Conservation (phyloP, 2,888 invertebrate genomes). For the Itoplectis maculator region DNA sequence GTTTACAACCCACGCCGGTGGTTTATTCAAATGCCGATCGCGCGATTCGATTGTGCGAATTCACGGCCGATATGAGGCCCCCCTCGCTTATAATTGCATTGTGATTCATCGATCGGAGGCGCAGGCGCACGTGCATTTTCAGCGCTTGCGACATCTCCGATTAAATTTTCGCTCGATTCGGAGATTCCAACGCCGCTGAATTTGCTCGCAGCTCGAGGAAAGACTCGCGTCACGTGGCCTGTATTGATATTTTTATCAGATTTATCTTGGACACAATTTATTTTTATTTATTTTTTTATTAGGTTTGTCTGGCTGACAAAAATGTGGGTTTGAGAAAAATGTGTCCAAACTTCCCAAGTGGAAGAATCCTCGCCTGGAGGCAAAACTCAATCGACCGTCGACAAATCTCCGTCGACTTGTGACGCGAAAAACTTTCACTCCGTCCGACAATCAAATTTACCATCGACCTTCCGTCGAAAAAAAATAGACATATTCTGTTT, state of each 20-base stretch:
- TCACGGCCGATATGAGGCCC: not conserved
- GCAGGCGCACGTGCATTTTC: not conserved
- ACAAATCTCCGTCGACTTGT: no score
- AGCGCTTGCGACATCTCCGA: not conserved
- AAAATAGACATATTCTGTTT: not conserved
- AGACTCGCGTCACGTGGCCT: no score
- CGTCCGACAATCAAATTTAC: no score
- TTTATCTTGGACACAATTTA: no score
- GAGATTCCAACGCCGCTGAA: constrained; percentile 5
- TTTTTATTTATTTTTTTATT: no score
- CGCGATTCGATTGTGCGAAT: not conserved
- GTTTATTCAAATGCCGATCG: constrained; percentile 28
- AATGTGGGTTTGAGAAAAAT: no score
- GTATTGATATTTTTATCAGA: no score
- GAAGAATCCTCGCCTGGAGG: no score
- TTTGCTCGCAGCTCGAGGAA: not conserved
- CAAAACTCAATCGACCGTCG: no score
- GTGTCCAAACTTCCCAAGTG: no score
- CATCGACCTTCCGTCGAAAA: not conserved
- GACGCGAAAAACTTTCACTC: no score
- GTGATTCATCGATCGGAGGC: constrained; percentile 1
- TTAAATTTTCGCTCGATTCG: constrained; percentile 39
- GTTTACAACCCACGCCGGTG: constrained; percentile 21
- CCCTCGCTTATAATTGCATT: constrained; percentile 42
- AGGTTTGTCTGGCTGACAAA: no score